Evolutionary conservation across 2,888 invertebrate genomes (phyloP).

Genomic region (Macroteleia sp.): DNA sequence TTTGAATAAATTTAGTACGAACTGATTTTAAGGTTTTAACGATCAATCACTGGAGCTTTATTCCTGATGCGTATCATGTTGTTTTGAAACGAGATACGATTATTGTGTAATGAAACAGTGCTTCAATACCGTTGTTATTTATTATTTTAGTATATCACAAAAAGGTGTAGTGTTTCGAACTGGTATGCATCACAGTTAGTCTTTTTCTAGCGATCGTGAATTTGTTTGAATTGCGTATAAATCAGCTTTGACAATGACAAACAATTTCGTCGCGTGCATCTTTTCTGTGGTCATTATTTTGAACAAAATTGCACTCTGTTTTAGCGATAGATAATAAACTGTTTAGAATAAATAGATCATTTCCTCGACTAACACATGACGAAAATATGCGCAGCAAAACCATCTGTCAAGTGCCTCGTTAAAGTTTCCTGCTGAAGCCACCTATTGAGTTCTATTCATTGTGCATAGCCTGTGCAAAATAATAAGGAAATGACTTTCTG

Average conservation of each 20-base stretch:
- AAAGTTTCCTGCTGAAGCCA: constrained; percentile 49
- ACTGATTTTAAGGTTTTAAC: not conserved
- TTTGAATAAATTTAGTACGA: constrained; percentile 28
- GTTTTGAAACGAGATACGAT: constrained; percentile 25
- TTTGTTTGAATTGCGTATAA: constrained; percentile 21
- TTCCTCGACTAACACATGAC: constrained; percentile 39
- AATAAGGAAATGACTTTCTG: constrained; percentile 57
- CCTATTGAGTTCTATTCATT: constrained; percentile 47
- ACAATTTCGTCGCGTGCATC: constrained; percentile 3
- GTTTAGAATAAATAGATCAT: constrained; percentile 50
- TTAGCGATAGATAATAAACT: constrained; percentile 23
- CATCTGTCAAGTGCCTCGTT: constrained; percentile 57
- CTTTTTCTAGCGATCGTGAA: constrained; percentile 4
- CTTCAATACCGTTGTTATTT: constrained; percentile 35
- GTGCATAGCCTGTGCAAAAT: constrained; percentile 40
- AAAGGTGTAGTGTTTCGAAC: constrained; percentile 30
- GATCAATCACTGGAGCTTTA: constrained; percentile 28
- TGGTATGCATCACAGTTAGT: constrained; percentile 17
- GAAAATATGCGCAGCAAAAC: constrained; percentile 42
- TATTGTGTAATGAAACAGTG: constrained; percentile 8
- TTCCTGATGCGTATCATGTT: constrained; percentile 28
- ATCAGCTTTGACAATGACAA: constrained; percentile 8
- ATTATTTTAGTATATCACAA: constrained; percentile 28
- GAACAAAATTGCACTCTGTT: constrained; percentile 8
- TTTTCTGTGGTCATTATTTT: constrained; percentile 15